Evolutionary conservation across 2,113 vertebrate species (phyloP).

Genomic region (Scomber japonicus): DNA sequence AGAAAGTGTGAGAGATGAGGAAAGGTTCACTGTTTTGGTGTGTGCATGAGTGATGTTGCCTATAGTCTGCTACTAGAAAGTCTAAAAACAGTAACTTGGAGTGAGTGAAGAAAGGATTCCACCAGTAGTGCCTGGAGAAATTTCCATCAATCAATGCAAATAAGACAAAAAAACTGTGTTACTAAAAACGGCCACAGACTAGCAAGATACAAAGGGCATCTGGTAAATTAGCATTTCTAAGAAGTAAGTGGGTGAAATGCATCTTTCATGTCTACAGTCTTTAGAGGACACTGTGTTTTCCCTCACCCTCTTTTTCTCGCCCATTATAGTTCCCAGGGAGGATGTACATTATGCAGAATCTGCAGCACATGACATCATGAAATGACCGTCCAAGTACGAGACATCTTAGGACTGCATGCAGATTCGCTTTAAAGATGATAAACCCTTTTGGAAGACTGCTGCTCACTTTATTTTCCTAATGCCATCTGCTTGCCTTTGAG

Average conservation of each 20-base stretch:
- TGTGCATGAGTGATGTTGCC: slow-evolving; percentile 34
- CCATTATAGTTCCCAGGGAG: slow-evolving; percentile 27
- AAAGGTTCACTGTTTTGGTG: slow-evolving; percentile 35
- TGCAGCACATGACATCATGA: slow-evolving; percentile 49
- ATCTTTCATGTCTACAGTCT: slow-evolving; percentile 21
- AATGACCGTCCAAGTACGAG: slow-evolving; percentile 25
- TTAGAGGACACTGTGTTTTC: slow-evolving; percentile 25
- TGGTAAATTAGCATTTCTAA: slow-evolving; percentile 40
- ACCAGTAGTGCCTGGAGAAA: slow-evolving; percentile 49
- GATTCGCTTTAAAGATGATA: slow-evolving; percentile 30
- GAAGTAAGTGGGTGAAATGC: slow-evolving; percentile 34
- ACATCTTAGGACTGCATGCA: not conserved
- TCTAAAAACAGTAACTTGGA: slow-evolving; percentile 63
- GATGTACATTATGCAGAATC: slow-evolving; percentile 27
- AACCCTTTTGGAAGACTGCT: slow-evolving; percentile 17
- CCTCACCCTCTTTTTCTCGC: slow-evolving; percentile 12
- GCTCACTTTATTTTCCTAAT: slow-evolving; percentile 55
- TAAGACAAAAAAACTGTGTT: slow-evolving; percentile 32
- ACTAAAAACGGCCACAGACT: slow-evolving; percentile 49
- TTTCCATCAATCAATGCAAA: slow-evolving; percentile 53
- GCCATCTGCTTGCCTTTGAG: slow-evolving; percentile 41
- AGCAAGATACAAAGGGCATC: slow-evolving; percentile 31
- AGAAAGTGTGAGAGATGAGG: slow-evolving; percentile 45
- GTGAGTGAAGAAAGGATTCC: slow-evolving; percentile 50
- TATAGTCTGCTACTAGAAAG: slow-evolving; percentile 39